Percentiles rank a stretch among this genome's conserved stretches.
These are phyloP conservation scores for Lota lota DNA, from an alignment of 2,113 vertebrate genomes.

Conservation along the genomic window DNA sequence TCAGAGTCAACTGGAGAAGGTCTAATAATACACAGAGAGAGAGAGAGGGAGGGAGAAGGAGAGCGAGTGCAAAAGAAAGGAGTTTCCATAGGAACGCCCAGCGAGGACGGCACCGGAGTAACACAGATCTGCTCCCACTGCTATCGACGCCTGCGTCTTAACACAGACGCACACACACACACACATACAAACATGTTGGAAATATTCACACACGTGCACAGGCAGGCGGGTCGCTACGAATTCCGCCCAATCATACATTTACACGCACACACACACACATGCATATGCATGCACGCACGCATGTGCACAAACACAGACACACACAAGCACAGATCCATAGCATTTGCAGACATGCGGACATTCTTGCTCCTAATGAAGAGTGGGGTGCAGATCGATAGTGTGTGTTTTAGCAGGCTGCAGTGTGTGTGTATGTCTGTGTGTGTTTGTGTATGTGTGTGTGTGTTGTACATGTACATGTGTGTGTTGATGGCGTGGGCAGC, in stretches of 20 bases:
- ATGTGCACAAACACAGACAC: constrained; percentile 13
- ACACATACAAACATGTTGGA: constrained; percentile 10
- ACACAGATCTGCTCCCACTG: constrained; percentile 60
- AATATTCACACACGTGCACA: background rate
- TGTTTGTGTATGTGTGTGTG: constrained; percentile 25
- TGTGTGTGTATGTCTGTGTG: constrained; percentile 19
- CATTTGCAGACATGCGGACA: background rate
- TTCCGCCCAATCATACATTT: constrained; percentile 15
- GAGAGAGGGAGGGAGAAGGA: constrained; percentile 22
- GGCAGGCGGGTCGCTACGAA: background rate
- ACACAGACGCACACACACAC: constrained; percentile 30
- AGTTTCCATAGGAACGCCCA: constrained; percentile 75
- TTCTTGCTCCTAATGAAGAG: constrained; percentile 64
- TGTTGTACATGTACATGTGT: background rate
- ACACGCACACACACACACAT: constrained; percentile 43
- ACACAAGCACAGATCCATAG: constrained; percentile 13
- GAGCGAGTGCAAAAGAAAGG: background rate
- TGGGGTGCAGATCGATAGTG: constrained; percentile 69
- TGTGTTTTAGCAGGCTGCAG: constrained; percentile 55
- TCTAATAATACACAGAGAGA: constrained; percentile 66
- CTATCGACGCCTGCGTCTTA: constrained; percentile 53
- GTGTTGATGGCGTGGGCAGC: constrained; percentile 53
- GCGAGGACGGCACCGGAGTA: constrained; percentile 64
- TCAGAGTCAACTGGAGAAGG: constrained; percentile 55
- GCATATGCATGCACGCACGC: constrained; percentile 19